phyloP scores from a whole-genome alignment of 1,140 invertebrate genomes.

The Meloidogyne chitwoodi region DNA sequence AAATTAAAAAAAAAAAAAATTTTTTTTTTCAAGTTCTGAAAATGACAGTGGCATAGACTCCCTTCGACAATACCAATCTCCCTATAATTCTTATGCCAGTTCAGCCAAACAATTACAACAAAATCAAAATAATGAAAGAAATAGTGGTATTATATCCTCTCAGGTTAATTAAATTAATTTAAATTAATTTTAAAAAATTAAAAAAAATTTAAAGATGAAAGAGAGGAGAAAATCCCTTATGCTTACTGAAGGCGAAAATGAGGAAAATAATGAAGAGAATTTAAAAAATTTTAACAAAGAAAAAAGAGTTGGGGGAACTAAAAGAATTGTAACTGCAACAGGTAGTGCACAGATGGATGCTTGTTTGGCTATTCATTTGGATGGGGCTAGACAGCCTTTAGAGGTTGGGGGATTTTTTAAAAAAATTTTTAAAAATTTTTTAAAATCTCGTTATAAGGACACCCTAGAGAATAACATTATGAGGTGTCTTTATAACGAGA shows the following conservation, averaged over 20 bases:
- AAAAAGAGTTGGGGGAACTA: not conserved
- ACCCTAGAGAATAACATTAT: no score
- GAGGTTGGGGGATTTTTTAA: conserved; percentile 14
- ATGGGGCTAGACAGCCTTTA: conserved; percentile 12
- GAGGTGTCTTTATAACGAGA: not conserved
- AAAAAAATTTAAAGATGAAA: conserved; percentile 25
- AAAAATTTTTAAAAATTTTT: no score
- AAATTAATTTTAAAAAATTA: not conserved
- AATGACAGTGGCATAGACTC: conserved; percentile 52
- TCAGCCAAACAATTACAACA: not conserved
- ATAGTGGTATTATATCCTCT: not conserved
- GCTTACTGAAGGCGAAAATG: conserved; percentile 21
- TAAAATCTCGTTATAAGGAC: no score
- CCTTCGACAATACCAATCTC: conserved; percentile 42
- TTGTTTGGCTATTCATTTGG: conserved; percentile 41
- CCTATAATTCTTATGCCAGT: conserved; percentile 30
- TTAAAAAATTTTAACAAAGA: not conserved
- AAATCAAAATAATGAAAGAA: not conserved
- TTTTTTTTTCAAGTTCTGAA: conserved; percentile 34
- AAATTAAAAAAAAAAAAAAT: no score
- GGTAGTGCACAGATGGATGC: conserved; percentile 40
- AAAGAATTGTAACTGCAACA: conserved; percentile 20
- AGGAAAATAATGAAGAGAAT: not conserved
- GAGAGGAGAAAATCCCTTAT: conserved; percentile 43
- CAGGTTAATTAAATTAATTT: not conserved